Conservation (phyloP, 2,888 invertebrate genomes). For the Cephus sareptanus region DNA sequence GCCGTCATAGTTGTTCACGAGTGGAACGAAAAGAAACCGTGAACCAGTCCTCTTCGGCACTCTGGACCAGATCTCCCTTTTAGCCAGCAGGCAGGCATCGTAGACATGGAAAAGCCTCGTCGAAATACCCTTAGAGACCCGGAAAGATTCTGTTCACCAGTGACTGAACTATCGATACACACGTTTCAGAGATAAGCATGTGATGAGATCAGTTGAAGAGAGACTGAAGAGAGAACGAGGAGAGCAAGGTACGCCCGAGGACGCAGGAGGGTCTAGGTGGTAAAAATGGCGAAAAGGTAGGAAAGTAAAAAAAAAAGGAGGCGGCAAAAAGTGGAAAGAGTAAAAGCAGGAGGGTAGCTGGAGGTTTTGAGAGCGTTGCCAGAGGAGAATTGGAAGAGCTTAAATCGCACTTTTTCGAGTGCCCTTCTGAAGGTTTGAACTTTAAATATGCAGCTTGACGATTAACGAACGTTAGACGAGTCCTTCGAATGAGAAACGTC, state of each 20-base stretch:
- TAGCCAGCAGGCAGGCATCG: not conserved
- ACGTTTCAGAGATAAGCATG: not conserved
- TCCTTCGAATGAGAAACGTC: not conserved
- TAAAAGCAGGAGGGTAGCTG: not conserved
- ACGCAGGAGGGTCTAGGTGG: not conserved
- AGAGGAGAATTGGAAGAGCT: no score
- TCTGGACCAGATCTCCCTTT: not conserved
- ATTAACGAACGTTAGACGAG: not conserved
- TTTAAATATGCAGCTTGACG: no score
- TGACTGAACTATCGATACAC: not conserved
- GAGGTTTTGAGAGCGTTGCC: no score
- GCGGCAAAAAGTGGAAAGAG: not conserved
- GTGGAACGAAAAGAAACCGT: no score
- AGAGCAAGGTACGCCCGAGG: not conserved
- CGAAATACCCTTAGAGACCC: not conserved
- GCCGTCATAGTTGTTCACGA: no score
- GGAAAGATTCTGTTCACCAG: not conserved
- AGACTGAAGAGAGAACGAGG: not conserved
- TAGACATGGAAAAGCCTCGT: not conserved
- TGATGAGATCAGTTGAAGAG: not conserved
- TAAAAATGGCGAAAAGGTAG: not conserved
- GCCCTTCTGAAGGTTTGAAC: no score
- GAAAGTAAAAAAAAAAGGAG: not conserved
- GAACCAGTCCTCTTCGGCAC: not conserved
- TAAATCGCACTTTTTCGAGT: no score